These are phyloP conservation scores for Stercorarius parasiticus DNA, from an alignment of 2,113 vertebrate genomes.

Conservation along the genomic window DNA sequence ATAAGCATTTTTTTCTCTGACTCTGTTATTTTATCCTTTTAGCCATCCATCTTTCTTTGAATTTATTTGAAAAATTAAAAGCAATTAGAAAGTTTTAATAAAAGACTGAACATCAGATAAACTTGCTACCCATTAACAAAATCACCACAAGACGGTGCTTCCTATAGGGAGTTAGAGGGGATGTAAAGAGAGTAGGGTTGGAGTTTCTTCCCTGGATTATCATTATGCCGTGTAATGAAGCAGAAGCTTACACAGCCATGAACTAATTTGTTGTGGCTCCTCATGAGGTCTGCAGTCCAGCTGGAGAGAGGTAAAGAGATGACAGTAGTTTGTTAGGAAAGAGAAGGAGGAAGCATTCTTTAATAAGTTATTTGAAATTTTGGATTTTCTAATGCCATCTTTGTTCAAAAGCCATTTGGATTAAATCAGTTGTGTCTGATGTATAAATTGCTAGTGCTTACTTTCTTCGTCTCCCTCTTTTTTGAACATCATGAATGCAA, in stretches of 20 bases:
- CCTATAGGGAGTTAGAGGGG: conserved; percentile 9
- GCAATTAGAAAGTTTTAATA: conserved; percentile 45
- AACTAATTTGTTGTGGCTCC: conserved; percentile 62
- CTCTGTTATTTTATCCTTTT: not conserved
- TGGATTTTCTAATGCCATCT: not conserved
- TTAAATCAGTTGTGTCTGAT: conserved; percentile 10
- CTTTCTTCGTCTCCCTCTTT: accelerated
- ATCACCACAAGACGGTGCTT: conserved; percentile 2
- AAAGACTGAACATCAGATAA: conserved; percentile 19
- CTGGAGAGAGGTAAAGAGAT: conserved; percentile 42
- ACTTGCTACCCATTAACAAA: conserved; percentile 29
- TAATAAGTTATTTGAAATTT: conserved; percentile 7
- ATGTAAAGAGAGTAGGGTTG: not conserved
- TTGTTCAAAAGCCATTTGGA: conserved; percentile 5
- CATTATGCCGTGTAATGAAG: conserved; percentile 65
- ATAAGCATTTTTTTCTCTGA: not conserved
- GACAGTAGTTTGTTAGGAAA: conserved; percentile 8
- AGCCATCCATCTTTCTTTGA: conserved; percentile 5
- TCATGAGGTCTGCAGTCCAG: conserved; percentile 58
- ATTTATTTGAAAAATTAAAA: conserved; percentile 51
- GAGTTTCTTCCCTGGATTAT: conserved; percentile 45
- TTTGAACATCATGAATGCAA: not conserved
- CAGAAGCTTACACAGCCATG: conserved; percentile 64
- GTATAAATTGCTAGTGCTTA: not conserved
- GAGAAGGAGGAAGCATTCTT: not conserved